Percentiles rank a stretch among this genome's conserved stretches.
Conservation (phyloP, 1,140 invertebrate genomes). For the Sarcophaga bullata region DNA sequence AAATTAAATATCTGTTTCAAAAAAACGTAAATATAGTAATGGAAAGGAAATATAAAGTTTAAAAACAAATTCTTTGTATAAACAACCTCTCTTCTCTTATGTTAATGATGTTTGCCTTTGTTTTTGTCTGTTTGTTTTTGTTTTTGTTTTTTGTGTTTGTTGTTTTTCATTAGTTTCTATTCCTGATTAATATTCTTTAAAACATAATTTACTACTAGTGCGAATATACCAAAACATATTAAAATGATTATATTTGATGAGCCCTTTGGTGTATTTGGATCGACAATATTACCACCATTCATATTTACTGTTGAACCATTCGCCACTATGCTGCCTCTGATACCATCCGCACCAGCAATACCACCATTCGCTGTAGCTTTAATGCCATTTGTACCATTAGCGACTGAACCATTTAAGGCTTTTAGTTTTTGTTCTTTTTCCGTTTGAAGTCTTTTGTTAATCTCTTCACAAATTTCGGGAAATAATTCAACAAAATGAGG, state of each 20-base stretch:
- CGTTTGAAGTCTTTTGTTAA: slow-evolving; percentile 54
- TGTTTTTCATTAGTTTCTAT: slow-evolving; percentile 50
- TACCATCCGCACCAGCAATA: slow-evolving; percentile 25
- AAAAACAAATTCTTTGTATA: neutral
- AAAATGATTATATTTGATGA: slow-evolving; percentile 60
- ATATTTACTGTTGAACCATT: slow-evolving; percentile 44
- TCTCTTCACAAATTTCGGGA: slow-evolving; percentile 60
- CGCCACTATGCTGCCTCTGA: slow-evolving; percentile 8
- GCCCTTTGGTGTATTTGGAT: slow-evolving; percentile 50
- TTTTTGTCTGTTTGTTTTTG: neutral
- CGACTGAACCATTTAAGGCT: slow-evolving; percentile 1
- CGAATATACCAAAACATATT: slow-evolving; percentile 65
- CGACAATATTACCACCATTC: slow-evolving; percentile 44
- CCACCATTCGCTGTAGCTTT: slow-evolving; percentile 47
- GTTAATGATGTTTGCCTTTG: neutral
- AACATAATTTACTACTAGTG: slow-evolving; percentile 65
- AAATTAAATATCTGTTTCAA: neutral
- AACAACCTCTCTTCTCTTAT: neutral
- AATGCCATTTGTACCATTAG: slow-evolving; percentile 46
- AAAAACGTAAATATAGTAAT: no score
- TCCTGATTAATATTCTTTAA: slow-evolving; percentile 65
- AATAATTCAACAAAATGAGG: slow-evolving; percentile 77
- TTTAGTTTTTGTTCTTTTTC: slow-evolving; percentile 42
- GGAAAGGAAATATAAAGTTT: neutral
- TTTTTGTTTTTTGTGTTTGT: neutral